phyloP scores from a whole-genome alignment of 2,113 vertebrate genomes.

The Mastomys natalensis region DNA sequence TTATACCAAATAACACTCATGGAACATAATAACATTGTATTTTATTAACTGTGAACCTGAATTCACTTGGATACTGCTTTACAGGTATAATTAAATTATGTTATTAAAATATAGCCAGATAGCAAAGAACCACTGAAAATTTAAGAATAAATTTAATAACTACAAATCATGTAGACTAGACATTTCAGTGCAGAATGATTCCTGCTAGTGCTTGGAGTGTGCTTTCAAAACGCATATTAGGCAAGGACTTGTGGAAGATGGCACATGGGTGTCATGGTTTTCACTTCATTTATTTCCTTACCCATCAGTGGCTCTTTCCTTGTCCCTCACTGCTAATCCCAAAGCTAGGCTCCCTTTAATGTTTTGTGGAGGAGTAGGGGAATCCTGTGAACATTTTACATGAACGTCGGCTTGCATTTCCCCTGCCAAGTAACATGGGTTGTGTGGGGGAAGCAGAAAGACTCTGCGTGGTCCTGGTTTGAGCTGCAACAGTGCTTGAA shows the following conservation, averaged over 20 bases:
- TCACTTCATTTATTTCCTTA: conserved; percentile 12
- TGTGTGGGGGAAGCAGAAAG: background rate
- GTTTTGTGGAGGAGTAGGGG: background rate
- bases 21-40: background rate
- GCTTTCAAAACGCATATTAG: background rate
- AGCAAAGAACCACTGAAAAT: background rate
- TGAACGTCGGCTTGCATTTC: background rate
- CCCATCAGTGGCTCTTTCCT: background rate
- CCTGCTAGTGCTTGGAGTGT: too few relatives aligned
- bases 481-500: background rate
- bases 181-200: background rate
- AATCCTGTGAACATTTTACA: background rate
- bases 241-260: background rate
- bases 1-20: background rate
- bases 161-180: background rate
- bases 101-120: background rate
- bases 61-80: background rate
- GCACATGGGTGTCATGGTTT: background rate
- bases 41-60: background rate
- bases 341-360: background rate
- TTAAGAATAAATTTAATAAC: background rate
- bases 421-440: background rate
- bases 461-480: background rate
- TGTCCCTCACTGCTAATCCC: background rate
- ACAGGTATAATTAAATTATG: too few relatives aligned